Base-by-base conservation (phyloP, 2,888 invertebrate species). In the Sinodicranocentrus sp. region DNA sequence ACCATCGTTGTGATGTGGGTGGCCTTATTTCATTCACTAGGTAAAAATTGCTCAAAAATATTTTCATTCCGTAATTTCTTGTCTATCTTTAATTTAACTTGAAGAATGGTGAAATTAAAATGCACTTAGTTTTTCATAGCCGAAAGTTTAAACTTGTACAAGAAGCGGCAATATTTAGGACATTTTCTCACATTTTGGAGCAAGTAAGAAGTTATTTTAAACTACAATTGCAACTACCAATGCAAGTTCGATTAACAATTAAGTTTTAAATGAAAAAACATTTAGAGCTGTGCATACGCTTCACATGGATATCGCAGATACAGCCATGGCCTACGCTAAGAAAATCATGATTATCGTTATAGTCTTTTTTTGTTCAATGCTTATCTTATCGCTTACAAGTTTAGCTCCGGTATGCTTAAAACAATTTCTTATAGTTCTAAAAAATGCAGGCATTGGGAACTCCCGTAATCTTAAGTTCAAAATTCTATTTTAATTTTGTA, bases 271-370 rank as follows among this genome's bases (percentile, higher is more conserved):
- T n/a, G n/a, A n/a, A n/a, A n/a, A n/a, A n/a, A n/a, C n/a, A n/a
- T n/a, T n/a, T n/a, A 83, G 77, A 52, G 83, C 77, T 43, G 72
- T 77, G 0, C 77, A 76, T 10, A 77, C 67, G 0, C 39, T 83
- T 63, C 65, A 72, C 28, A 77, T 83, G 83, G 72, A 83, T 43
- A 54, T 72, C 19, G 72, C 65, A 0, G 43, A 63, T n/a, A 43
- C 65, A 10, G 26, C 57, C 6, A 23, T 15, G 1, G 15, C 15
- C 13, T 61, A 67, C n/a, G 65, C 78, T 2, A 25, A 57, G 21
- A 25, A 33, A n/a, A 33, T 77, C 2, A 23, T n/a, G 8, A 67
- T 77, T n/a, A 15, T n/a, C 19, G 28, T 63, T 6, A 1, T 26
- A 1, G 25, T 17, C 5, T 44, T 61, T 19, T 3, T 75, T 5